These are phyloP conservation scores for Orestias chungarensis DNA, from an alignment of 2,797 vertebrate genomes.

Conservation along the genomic window DNA sequence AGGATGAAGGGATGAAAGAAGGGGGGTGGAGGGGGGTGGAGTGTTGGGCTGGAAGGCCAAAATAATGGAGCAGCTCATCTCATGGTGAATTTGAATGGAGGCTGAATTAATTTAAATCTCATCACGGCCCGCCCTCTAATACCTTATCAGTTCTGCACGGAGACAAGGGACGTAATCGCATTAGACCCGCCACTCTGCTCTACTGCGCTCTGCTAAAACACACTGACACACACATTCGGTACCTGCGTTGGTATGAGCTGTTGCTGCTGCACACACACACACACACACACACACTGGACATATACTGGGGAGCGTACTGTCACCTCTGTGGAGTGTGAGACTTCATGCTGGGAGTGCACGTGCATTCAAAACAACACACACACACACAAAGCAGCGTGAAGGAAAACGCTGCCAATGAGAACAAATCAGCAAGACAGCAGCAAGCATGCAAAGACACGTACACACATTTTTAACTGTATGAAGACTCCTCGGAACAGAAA, in stretches of 20 bases:
- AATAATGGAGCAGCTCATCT: slow-evolving; percentile 68
- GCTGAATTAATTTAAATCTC: slow-evolving; percentile 82
- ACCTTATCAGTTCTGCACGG: slow-evolving; percentile 77
- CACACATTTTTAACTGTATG: not conserved
- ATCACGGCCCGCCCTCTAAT: slow-evolving; percentile 74
- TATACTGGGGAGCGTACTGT: slow-evolving; percentile 11
- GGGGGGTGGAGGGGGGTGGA: slow-evolving; percentile 18
- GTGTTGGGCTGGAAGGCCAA: slow-evolving; percentile 54
- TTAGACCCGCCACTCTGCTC: slow-evolving; percentile 68
- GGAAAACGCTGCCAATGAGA: slow-evolving; percentile 36
- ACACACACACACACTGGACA: slow-evolving; percentile 24
- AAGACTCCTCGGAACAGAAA: not conserved
- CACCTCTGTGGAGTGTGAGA: slow-evolving; percentile 5
- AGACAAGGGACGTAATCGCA: slow-evolving; percentile 78
- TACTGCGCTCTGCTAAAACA: slow-evolving; percentile 44
- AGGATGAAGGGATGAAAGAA: slow-evolving; percentile 10
- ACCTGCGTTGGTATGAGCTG: slow-evolving; percentile 54
- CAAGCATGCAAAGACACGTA: slow-evolving; percentile 29
- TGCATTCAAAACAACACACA: slow-evolving; percentile 32
- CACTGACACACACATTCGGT: slow-evolving; percentile 32
- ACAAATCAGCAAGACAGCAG: slow-evolving; percentile 35
- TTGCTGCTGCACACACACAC: slow-evolving; percentile 22
- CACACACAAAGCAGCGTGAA: slow-evolving; percentile 32
- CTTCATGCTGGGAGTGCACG: slow-evolving; percentile 34
- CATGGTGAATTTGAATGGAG: slow-evolving; percentile 74